Evolutionary conservation across 2,113 vertebrate species (phyloP).

Genomic region (Apteryx mantelli): DNA sequence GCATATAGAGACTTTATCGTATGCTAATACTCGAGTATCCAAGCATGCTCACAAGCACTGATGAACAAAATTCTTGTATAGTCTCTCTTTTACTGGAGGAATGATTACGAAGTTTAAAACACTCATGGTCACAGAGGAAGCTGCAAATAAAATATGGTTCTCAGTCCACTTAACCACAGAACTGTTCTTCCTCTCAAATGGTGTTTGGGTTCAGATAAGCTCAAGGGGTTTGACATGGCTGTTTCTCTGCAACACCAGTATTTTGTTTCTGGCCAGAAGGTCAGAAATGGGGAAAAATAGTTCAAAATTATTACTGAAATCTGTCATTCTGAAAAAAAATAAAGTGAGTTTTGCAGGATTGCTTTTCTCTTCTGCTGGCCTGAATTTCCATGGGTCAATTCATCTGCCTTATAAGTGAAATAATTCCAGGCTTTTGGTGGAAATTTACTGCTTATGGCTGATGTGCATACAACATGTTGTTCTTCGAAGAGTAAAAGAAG

Average conservation of each 20-base stretch:
- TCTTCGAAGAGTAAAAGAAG: not conserved
- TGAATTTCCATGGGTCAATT: not conserved
- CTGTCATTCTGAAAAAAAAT: not conserved
- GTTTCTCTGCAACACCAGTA: not conserved
- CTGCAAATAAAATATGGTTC: not conserved
- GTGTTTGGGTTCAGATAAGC: not conserved
- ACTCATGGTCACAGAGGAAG: not conserved
- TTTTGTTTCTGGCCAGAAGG: not conserved
- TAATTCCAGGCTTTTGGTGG: not conserved
- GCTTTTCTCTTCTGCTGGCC: not conserved
- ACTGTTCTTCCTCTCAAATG: not conserved
- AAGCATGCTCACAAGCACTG: not conserved
- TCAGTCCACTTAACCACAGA: not conserved
- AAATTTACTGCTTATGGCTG: not conserved
- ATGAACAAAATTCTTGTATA: slow-evolving; percentile 9
- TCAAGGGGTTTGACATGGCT: not conserved
- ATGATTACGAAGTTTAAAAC: not conserved
- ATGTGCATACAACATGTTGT: not conserved
- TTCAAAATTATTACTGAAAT: not conserved
- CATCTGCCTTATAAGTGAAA: not conserved
- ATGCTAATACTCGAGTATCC: not conserved
- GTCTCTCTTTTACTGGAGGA: not conserved
- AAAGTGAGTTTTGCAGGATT: not conserved
- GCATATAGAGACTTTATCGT: not conserved
- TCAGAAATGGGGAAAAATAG: not conserved